Evolutionary conservation across 1,140 invertebrate species (phyloP).

Genomic region (Asbolus verrucosus): DNA sequence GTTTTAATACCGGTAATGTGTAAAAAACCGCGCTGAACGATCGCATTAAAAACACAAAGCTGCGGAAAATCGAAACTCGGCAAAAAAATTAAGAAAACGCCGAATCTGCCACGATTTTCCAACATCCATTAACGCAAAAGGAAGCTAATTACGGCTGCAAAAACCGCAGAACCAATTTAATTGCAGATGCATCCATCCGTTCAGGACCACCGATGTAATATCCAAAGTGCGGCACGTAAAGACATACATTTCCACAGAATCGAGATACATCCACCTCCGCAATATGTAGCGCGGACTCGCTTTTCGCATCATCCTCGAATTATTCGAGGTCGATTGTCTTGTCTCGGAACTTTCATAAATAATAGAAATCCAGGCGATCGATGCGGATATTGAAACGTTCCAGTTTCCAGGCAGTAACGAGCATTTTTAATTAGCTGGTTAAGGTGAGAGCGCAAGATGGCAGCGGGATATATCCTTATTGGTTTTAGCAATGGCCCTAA

Average conservation of each 20-base stretch:
- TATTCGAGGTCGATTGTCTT: conserved; percentile 21
- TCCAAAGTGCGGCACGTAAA: too few species aligned
- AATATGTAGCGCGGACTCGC: too few species aligned
- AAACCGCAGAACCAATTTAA: too few species aligned
- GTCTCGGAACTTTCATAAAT: conserved; percentile 3
- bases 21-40: background rate
- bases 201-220: too few species aligned
- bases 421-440: conserved; percentile 22
- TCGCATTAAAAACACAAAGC: conserved; percentile 16
- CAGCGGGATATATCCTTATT: conserved; percentile 3
- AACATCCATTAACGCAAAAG: too few species aligned
- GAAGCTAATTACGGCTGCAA: too few species aligned
- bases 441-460: background rate
- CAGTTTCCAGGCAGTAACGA: background rate
- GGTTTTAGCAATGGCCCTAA: conserved; percentile 22
- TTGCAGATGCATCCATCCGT: too few species aligned
- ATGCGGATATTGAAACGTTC: background rate
- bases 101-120: too few species aligned
- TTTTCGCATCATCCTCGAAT: conserved; percentile 12
- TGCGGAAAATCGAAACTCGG: conserved; percentile 17
- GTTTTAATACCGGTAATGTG: conserved; percentile 31
- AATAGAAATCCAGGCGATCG: conserved; percentile 2
- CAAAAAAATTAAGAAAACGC: too few species aligned
- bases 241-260: too few species aligned
- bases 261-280: too few species aligned